Base-by-base conservation (phyloP, 2,888 invertebrate species). In the Cataglyphis albicans region DNA sequence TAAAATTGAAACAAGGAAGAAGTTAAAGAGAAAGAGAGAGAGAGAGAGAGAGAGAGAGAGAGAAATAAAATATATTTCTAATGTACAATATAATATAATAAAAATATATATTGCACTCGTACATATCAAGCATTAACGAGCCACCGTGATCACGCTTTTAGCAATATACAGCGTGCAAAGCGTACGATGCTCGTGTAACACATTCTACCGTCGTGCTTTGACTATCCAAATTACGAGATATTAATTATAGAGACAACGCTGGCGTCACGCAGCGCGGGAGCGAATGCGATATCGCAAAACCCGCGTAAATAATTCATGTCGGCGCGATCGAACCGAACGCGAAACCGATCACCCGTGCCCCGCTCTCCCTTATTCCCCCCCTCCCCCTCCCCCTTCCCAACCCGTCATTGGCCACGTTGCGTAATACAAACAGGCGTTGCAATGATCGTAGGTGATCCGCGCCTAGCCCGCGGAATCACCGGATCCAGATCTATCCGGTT, bases 401-500 rank as follows among this genome's bases (percentile, higher is more conserved):
- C 70, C 70, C 55, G 59, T 78, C 78, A 78, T 78, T 41, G 78
- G 57, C 70, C 41, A 57, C 44, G 57, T 44, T 57, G 70, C 57
- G 78, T 68, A 78, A 70, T 41, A 78, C 78, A 78, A 78, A 78
- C 78, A 78, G 57, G 78, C 78, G 32, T 70, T 29, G 72, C 72
- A 64, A 80, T 84, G 84, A 86, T 86, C 76, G 82, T 67, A 59
- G n/a, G n/a, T n/a, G n/a, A n/a, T n/a, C n/a, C n/a, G 65, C 87
- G 82, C 72, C 83, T 80, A 81, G 64, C 80, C 82, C 84, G 78
- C 48, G 68, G 85, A 86, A 89, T 87, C 86, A 61, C 72, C 78
- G 80, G 81, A 88, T 91, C 90, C 87, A 86, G 90, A 88, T 90
- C 87, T 88, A 87, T 90, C 89, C 86, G 85, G 91, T 86, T 89